Percentiles rank a stretch among this genome's conserved stretches.
These are phyloP conservation scores for Strix occidentalis DNA, from an alignment of 2,797 vertebrate species.

Conservation along the genomic window DNA sequence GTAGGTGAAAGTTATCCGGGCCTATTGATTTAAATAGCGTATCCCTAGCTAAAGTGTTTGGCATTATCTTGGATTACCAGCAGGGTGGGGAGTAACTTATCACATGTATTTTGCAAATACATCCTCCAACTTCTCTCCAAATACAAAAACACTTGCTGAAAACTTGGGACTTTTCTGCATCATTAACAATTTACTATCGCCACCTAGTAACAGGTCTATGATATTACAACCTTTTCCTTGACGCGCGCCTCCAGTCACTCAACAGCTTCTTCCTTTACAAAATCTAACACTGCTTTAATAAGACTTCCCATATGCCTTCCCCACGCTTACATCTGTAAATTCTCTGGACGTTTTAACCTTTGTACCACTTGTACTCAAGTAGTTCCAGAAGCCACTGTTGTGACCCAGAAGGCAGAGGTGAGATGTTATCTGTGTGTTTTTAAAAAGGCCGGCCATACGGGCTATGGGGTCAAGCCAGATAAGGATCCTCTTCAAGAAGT, in stretches of 20 bases:
- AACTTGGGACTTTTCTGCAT: neutral
- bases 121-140: neutral
- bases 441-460: neutral
- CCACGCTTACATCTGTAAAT: neutral
- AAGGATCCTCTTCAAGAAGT: neutral
- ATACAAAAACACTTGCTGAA: neutral
- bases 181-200: conserved; percentile 12
- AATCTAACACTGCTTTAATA: neutral
- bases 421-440: neutral
- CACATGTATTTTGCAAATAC: neutral
- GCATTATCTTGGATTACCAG: neutral
- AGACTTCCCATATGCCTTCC: neutral
- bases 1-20: neutral
- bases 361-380: neutral
- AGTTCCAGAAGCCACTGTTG: neutral
- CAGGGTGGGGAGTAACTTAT: neutral
- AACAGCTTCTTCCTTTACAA: neutral
- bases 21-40: accelerated
- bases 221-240: neutral
- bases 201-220: conserved; percentile 6
- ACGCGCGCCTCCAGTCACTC: neutral
- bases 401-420: neutral
- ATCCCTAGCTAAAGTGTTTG: neutral
- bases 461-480: neutral
- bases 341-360: neutral